These are phyloP conservation scores for Chloroceryle inda DNA, from an alignment of 2,797 vertebrate genomes.

Conservation along the genomic window DNA sequence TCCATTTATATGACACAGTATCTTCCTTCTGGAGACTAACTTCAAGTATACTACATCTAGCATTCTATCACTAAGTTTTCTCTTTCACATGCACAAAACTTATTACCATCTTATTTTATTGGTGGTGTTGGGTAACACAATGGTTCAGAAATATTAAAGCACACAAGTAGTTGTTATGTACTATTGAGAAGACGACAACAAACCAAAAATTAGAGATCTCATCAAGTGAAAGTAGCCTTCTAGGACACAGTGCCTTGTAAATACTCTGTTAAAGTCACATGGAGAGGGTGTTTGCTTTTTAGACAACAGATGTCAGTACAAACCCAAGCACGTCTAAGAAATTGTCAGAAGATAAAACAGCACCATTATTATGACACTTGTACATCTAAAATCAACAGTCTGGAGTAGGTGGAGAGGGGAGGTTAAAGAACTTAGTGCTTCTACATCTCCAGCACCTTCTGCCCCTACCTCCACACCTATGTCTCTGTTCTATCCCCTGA, in stretches of 20 bases:
- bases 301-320: neutral
- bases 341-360: neutral
- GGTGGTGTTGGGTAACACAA: neutral
- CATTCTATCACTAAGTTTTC: neutral
- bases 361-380: neutral
- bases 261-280: neutral
- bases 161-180: rapidly evolving
- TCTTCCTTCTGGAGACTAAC: neutral
- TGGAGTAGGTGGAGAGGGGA: neutral
- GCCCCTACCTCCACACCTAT: neutral
- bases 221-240: neutral
- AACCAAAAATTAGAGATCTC: neutral
- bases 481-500: neutral
- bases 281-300: neutral
- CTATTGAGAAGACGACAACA: neutral
- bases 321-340: neutral
- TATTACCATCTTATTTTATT: neutral
- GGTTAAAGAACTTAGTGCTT: neutral
- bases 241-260: neutral
- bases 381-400: neutral
- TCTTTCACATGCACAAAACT: neutral
- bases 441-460: neutral
- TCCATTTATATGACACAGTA: neutral
- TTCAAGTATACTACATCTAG: neutral
- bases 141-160: neutral